phyloP scores from a whole-genome alignment of 2,888 invertebrate species.

The Sphaerophoria rueppellii region DNA sequence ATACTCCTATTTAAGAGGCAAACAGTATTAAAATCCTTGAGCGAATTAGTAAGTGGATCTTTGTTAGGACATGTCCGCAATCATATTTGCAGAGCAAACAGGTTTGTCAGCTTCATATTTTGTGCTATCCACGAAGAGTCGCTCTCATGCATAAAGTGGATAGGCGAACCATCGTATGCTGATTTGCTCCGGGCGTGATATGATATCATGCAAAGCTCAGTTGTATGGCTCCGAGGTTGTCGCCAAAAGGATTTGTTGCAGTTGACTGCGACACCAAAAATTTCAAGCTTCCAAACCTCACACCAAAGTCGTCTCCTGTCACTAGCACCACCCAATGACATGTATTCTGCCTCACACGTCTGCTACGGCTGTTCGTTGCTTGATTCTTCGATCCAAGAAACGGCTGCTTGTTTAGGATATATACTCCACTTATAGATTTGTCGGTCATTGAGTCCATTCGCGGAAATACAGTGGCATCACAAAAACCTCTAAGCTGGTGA shows the following conservation, averaged over 20 bases:
- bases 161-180: conserved; percentile 6
- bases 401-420: background rate
- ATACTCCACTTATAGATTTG: no score
- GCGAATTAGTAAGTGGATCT: background rate
- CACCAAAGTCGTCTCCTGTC: no score
- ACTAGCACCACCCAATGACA: no score
- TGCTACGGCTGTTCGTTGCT: conserved; percentile 10
- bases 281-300: conserved; percentile 15
- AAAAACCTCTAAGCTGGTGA: background rate
- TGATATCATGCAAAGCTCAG: conserved; percentile 12
- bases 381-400: conserved; percentile 27
- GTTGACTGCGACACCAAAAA: background rate
- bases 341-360: conserved; percentile 36
- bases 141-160: conserved; percentile 19
- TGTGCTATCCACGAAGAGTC: background rate
- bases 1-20: background rate
- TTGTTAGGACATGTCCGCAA: conserved; percentile 18
- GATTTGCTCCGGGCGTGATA: conserved; percentile 27
- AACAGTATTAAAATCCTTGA: background rate
- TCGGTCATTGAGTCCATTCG: no score
- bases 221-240: conserved; percentile 24
- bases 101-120: background rate
- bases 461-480: no score
- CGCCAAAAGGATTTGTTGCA: conserved; percentile 4
- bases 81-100: conserved; percentile 20